Conservation (phyloP, 1,140 invertebrate genomes). For the Drosophila aff. region DNA sequence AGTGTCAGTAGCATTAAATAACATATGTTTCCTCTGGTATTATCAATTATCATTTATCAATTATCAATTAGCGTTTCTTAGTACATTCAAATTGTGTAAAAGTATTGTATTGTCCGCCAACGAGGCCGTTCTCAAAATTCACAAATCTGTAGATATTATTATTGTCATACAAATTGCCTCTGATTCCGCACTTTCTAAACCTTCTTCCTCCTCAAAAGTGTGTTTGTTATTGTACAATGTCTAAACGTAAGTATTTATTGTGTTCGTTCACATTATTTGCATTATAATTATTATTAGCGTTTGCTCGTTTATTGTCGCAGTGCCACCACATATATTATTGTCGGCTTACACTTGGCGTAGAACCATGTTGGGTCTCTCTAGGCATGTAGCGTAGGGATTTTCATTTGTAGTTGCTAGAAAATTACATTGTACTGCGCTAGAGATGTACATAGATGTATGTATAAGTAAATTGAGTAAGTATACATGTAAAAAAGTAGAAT, state of each 20-base stretch:
- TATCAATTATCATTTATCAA: constrained; percentile 1
- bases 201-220: constrained; percentile 32
- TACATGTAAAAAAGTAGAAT: constrained; percentile 77
- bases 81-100: constrained; percentile 76
- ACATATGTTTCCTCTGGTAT: constrained; percentile 36
- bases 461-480: constrained; percentile 70
- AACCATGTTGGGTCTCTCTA: constrained; percentile 33
- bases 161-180: constrained; percentile 71
- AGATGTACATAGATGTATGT: constrained; percentile 68
- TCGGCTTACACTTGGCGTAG: constrained; percentile 59
- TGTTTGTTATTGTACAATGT: constrained; percentile 72
- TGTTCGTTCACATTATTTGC: constrained; percentile 14
- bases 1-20: constrained; percentile 80
- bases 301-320: constrained; percentile 65
- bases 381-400: constrained; percentile 32
- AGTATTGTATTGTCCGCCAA: constrained; percentile 65
- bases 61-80: constrained; percentile 30
- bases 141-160: constrained; percentile 60
- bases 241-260: constrained; percentile 36
- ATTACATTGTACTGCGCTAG: constrained; percentile 65
- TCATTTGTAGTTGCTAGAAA: constrained; percentile 67
- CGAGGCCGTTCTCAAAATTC: constrained; percentile 45
- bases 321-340: constrained; percentile 69
- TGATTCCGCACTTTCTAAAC: constrained; percentile 7
- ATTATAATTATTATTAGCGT: constrained; percentile 15